Evolutionary conservation across 2,113 vertebrate genomes (phyloP).

Genomic region (Eira barbara): DNA sequence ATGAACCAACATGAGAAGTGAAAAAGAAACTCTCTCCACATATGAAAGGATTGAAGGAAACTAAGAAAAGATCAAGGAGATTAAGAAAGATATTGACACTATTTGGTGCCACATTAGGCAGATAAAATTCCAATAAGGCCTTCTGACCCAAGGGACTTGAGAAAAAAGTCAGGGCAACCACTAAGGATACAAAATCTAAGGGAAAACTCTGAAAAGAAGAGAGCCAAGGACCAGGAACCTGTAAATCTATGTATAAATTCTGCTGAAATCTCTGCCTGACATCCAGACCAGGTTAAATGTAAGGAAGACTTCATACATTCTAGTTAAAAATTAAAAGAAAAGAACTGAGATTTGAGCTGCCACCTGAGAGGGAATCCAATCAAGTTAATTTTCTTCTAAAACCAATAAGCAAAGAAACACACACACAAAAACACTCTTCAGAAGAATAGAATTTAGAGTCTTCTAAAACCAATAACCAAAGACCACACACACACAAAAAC

Average conservation of each 20-base stretch:
- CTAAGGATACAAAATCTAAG: background rate
- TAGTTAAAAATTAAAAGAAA: background rate
- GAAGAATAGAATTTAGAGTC: background rate
- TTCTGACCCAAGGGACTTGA: background rate
- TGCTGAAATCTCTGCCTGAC: background rate
- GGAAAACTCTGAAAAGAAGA: background rate
- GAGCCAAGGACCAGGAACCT: background rate
- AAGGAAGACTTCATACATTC: background rate
- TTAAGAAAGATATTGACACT: background rate
- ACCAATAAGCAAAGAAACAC: background rate
- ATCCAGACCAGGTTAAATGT: rapidly evolving
- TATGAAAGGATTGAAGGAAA: background rate
- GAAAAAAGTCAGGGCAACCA: background rate
- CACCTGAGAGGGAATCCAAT: background rate
- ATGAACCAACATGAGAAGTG: background rate
- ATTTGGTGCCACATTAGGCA: background rate
- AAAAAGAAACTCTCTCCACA: background rate
- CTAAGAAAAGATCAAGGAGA: background rate
- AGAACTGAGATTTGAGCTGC: background rate
- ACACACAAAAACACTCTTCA: background rate
- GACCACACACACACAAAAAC: no score
- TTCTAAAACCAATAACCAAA: no score
- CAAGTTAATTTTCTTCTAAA: background rate
- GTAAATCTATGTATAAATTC: background rate
- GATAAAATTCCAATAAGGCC: background rate